These are phyloP conservation scores for Trichacis sp. DNA, from an alignment of 2,888 invertebrate species.

Conservation along the genomic window DNA sequence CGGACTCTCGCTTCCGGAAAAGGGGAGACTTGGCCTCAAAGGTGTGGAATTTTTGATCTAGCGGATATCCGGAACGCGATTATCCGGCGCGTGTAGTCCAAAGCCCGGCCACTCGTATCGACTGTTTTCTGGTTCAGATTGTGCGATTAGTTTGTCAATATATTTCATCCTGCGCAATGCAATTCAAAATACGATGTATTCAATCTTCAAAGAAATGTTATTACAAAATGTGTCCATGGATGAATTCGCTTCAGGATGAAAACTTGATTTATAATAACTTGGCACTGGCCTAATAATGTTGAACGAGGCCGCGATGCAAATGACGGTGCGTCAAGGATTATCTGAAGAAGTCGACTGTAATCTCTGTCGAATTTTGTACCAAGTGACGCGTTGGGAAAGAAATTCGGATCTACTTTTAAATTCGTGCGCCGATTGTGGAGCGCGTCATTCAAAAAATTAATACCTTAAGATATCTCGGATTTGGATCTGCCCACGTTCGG, in stretches of 20 bases:
- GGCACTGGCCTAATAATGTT: too few relatives aligned
- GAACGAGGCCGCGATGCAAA: background rate
- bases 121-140: too few relatives aligned
- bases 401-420: slow-evolving; percentile 4
- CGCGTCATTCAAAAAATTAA: background rate
- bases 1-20: slow-evolving; percentile 46
- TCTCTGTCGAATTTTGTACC: background rate
- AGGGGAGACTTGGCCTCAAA: slow-evolving; percentile 22
- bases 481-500: background rate
- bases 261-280: too few relatives aligned
- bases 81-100: slow-evolving; percentile 18
- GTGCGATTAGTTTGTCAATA: too few relatives aligned
- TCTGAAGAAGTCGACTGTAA: background rate
- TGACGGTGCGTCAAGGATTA: background rate
- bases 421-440: background rate
- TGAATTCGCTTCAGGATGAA: too few relatives aligned
- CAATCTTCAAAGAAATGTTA: too few relatives aligned
- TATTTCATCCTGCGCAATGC: too few relatives aligned
- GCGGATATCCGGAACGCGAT: slow-evolving; percentile 58
- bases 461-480: background rate
- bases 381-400: slow-evolving; percentile 8
- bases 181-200: too few relatives aligned
- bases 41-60: slow-evolving; percentile 50
- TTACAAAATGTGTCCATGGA: too few relatives aligned
- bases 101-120: slow-evolving; percentile 20